These are phyloP conservation scores for Philypnodon macrostomus DNA, from an alignment of 2,797 vertebrate genomes.

Conservation along the genomic window DNA sequence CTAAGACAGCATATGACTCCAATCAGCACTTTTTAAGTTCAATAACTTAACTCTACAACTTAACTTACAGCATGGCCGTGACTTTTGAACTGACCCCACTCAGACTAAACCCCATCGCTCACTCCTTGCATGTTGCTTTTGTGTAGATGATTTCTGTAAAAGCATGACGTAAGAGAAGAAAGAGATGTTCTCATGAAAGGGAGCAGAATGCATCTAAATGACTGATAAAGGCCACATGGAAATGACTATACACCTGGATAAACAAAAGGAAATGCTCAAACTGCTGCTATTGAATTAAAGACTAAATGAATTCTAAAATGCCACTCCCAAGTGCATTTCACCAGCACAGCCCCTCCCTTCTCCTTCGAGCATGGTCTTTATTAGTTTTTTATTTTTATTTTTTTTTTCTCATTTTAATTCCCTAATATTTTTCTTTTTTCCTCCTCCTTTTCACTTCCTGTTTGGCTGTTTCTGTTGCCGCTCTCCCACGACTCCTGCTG, in stretches of 20 bases:
- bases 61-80: too few relatives aligned
- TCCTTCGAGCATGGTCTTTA: neutral
- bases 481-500: neutral
- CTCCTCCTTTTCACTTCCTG: neutral
- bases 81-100: neutral
- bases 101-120: neutral
- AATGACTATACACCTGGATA: too few relatives aligned
- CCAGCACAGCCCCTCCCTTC: neutral
- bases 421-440: constrained; percentile 1
- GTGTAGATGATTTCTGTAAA: neutral
- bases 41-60: too few relatives aligned
- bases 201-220: too few relatives aligned
- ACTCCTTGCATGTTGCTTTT: neutral
- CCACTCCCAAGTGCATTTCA: neutral
- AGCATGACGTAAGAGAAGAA: neutral
- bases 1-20: too few relatives aligned
- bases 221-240: too few relatives aligned
- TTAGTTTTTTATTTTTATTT: too few relatives aligned
- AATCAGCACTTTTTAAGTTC: too few relatives aligned
- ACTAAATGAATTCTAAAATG: too few relatives aligned
- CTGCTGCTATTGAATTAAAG: too few relatives aligned
- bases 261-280: too few relatives aligned
- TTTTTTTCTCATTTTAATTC: neutral
- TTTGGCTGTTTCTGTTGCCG: neutral
- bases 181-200: neutral